Percentiles rank a stretch among this genome's conserved stretches.
phyloP scores from a whole-genome alignment of 2,113 vertebrate species.

The Microtus ochrogaster region DNA sequence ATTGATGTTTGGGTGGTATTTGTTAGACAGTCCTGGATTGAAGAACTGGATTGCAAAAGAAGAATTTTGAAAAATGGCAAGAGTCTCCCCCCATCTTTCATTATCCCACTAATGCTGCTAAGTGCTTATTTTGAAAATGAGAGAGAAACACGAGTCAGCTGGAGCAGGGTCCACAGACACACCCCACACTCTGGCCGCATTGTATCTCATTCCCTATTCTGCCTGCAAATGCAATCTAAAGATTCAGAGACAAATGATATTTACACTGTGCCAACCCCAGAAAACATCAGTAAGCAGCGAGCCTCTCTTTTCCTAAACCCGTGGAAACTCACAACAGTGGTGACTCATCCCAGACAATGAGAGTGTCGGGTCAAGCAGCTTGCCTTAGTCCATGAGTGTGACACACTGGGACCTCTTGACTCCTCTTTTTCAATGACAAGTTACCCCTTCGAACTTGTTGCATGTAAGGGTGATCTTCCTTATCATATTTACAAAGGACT shows the following conservation, averaged over 20 bases:
- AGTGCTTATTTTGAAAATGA: constrained; percentile 65
- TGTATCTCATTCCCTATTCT: constrained; percentile 45
- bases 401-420: not conserved
- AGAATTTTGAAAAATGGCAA: constrained; percentile 56
- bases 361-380: not conserved
- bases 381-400: not conserved
- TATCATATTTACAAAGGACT: constrained; percentile 67
- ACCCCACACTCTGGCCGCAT: constrained; percentile 41
- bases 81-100: constrained; percentile 54
- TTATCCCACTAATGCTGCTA: constrained; percentile 52
- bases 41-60: not conserved
- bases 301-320: constrained; percentile 28
- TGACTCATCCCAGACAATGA: constrained; percentile 47
- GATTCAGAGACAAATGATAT: constrained; percentile 28
- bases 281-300: not conserved
- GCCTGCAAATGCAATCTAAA: not conserved
- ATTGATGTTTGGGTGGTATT: constrained; percentile 24
- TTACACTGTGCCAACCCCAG: not conserved
- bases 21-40: not conserved
- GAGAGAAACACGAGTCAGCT: constrained; percentile 71
- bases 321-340: constrained; percentile 31
- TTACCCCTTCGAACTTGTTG: constrained; percentile 23
- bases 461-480: constrained; percentile 63
- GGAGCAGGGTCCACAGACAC: not conserved
- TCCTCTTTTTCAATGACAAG: constrained; percentile 18